Conservation (phyloP, 37 sponge, comb jelly and placozoan genomes). For the Bolinopsis microptera region DNA sequence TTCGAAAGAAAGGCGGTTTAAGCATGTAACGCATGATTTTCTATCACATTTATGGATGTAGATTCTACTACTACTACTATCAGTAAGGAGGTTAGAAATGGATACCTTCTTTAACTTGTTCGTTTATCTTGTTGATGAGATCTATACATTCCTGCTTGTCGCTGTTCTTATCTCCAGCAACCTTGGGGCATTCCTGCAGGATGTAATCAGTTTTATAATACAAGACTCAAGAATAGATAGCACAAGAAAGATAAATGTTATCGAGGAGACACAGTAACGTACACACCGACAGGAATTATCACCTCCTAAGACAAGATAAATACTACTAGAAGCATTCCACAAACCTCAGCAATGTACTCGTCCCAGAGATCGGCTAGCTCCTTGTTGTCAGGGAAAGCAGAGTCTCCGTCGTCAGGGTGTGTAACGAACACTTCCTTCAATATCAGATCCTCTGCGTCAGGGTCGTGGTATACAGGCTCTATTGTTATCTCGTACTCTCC, state of each 20-base stretch:
- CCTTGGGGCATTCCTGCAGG: neutral
- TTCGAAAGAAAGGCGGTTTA: too few relatives aligned
- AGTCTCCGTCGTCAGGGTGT: neutral
- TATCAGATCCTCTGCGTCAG: neutral
- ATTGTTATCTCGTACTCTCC: constrained; percentile 45
- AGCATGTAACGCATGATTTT: too few relatives aligned
- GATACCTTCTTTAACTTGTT: constrained; percentile 10
- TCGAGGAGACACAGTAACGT: too few relatives aligned
- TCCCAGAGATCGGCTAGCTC: constrained; percentile 56
- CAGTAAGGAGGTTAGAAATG: too few relatives aligned
- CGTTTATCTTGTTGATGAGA: constrained; percentile 4
- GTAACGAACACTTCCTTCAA: neutral
- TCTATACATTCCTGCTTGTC: constrained; percentile 24
- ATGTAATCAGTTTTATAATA: too few relatives aligned
- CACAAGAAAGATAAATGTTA: too few relatives aligned
- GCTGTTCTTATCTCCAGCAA: constrained; percentile 1
- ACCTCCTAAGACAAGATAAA: too few relatives aligned
- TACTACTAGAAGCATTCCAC: too few relatives aligned
- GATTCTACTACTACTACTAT: too few relatives aligned
- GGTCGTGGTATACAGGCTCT: neutral
- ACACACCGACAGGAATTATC: too few relatives aligned
- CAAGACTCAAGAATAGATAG: too few relatives aligned
- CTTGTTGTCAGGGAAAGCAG: constrained; percentile 5
- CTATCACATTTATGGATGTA: too few relatives aligned
- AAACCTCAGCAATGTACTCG: constrained; percentile 12